A percentile compares a stretch with the other conserved stretches of the same genome.
Conservation (phyloP, 1,140 invertebrate species). For the Drosophila biarmipes region DNA sequence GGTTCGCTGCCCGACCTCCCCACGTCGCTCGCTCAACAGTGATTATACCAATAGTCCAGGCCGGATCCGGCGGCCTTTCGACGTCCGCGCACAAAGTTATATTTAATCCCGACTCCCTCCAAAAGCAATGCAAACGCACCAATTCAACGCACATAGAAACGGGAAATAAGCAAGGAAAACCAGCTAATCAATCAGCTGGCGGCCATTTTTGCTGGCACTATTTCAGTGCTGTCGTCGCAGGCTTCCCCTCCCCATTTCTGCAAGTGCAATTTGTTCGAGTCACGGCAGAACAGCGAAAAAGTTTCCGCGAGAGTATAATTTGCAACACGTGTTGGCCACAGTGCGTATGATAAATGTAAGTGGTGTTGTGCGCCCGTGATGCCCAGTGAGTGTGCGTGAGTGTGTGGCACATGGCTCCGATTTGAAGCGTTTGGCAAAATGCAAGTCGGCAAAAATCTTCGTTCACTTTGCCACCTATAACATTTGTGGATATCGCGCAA, state of each 20-base stretch:
- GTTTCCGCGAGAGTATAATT: conserved; percentile 47
- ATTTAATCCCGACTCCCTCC: conserved; percentile 15
- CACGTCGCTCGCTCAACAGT: conserved; percentile 5
- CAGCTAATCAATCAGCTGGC: conserved; percentile 27
- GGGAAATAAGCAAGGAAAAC: conserved; percentile 1
- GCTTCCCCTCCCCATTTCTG: conserved; percentile 23
- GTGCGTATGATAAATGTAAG: conserved; percentile 67
- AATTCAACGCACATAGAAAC: conserved; percentile 30
- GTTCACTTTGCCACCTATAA: conserved; percentile 14
- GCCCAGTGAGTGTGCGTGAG: conserved; percentile 22
- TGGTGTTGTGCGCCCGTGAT: conserved; percentile 6
- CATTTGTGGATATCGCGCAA: conserved; percentile 35
- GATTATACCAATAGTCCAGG: conserved; percentile 6
- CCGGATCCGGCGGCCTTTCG: conserved; percentile 28
- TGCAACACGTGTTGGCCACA: conserved; percentile 75
- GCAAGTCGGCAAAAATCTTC: conserved; percentile 2
- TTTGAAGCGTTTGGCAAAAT: conserved; percentile 12
- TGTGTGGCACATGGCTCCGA: conserved; percentile 32
- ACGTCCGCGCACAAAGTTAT: conserved; percentile 38
- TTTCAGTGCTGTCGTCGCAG: conserved; percentile 27
- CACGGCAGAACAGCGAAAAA: conserved; percentile 48
- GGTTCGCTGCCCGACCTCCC: conserved; percentile 53
- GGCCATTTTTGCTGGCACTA: conserved; percentile 38
- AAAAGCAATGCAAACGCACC: conserved; percentile 14
- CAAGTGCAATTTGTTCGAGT: conserved; percentile 61